phyloP scores from a whole-genome alignment of 2,888 invertebrate genomes.

The Drosophila subquinaria region DNA sequence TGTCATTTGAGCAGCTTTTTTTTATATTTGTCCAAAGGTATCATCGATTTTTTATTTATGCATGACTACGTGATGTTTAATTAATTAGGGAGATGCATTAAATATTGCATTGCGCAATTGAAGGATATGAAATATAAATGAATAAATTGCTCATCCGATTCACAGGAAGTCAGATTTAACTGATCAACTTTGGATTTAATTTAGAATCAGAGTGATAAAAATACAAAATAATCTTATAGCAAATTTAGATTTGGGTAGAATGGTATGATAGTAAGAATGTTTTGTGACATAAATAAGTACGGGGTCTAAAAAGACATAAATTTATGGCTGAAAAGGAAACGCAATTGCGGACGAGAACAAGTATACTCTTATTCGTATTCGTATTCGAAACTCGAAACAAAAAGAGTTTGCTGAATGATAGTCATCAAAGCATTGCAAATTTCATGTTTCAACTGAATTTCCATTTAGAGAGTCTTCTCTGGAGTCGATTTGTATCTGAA shows the following conservation, averaged over 20 bases:
- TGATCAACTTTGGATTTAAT: conserved; percentile 2
- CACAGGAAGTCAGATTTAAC: not conserved
- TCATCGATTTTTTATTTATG: conserved; percentile 48
- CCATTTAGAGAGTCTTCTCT: conserved; percentile 6
- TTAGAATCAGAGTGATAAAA: not conserved
- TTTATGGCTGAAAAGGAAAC: conserved; percentile 4
- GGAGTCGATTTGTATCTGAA: conserved; percentile 16
- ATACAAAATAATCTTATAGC: not conserved
- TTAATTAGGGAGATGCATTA: conserved; percentile 66
- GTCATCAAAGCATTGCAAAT: conserved; percentile 34
- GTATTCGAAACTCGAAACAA: not conserved
- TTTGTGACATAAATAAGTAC: conserved; percentile 4
- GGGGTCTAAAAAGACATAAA: conserved; percentile 3
- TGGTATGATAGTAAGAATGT: not conserved
- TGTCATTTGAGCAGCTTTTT: conserved; percentile 58
- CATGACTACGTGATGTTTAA: conserved; percentile 68
- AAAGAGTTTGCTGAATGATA: conserved; percentile 12
- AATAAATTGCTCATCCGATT: conserved; percentile 17
- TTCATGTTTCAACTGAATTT: conserved; percentile 16
- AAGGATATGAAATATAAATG: conserved; percentile 45
- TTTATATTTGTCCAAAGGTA: conserved; percentile 11
- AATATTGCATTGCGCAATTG: conserved; percentile 59
- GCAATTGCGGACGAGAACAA: not conserved
- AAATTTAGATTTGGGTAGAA: not conserved
- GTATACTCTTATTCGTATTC: not conserved